A percentile compares a stretch with the other conserved stretches of the same genome.
phyloP scores from a whole-genome alignment of 2,888 invertebrate species.

The Lucinisca nassula region DNA sequence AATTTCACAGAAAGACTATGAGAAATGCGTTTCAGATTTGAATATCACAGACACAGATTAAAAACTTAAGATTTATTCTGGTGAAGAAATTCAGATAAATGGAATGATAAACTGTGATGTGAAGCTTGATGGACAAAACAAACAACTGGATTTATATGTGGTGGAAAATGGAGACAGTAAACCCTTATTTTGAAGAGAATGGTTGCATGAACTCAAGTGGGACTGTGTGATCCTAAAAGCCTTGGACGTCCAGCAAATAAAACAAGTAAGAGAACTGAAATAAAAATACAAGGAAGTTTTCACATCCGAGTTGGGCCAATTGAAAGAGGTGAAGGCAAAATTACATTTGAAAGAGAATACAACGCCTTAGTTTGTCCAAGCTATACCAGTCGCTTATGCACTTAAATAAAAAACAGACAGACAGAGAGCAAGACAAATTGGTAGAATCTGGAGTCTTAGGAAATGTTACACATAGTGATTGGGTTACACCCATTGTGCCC shows the following conservation, averaged over 20 bases:
- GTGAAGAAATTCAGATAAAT: conserved; percentile 32
- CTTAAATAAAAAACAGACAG: conserved; percentile 35
- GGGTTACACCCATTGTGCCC: conserved; percentile 70
- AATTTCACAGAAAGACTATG: conserved; percentile 38
- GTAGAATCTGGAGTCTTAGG: conserved; percentile 25
- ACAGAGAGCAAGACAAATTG: conserved; percentile 24
- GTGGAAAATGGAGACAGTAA: conserved; percentile 35
- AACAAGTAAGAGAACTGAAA: conserved; percentile 12
- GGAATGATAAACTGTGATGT: conserved; percentile 41
- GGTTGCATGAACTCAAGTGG: conserved; percentile 35
- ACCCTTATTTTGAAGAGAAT: conserved; percentile 60
- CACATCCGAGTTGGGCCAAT: conserved; percentile 1
- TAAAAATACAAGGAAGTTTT: conserved; percentile 27
- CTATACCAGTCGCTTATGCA: conserved; percentile 44
- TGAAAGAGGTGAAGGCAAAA: conserved; percentile 37
- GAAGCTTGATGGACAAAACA: conserved; percentile 1
- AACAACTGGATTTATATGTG: conserved; percentile 41
- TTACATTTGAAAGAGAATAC: conserved; percentile 21
- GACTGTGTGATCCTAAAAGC: conserved; percentile 45
- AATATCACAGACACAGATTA: conserved; percentile 12
- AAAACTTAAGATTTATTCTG: conserved; percentile 51
- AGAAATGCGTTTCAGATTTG: conserved; percentile 6
- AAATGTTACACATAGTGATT: conserved; percentile 52
- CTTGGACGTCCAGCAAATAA: not conserved
- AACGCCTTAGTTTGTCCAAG: conserved; percentile 31